A percentile compares a stretch with the other conserved stretches of the same genome.
These are phyloP conservation scores for Embidobia sp. DNA, from an alignment of 2,888 invertebrate genomes.

Conservation along the genomic window DNA sequence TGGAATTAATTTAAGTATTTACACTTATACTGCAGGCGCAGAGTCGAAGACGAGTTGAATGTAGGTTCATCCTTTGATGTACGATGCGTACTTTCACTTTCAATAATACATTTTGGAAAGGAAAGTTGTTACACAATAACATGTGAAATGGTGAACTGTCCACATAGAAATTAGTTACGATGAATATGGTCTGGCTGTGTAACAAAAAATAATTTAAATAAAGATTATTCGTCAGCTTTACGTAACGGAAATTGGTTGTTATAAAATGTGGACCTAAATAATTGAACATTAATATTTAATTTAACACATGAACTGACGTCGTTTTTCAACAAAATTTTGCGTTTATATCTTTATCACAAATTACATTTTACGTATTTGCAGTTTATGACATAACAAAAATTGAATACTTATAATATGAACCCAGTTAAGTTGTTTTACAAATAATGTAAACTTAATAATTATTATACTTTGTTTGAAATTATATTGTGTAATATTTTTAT, in stretches of 20 bases:
- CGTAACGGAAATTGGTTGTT: conserved; percentile 35
- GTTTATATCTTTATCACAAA: too few relatives aligned
- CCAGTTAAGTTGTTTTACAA: too few relatives aligned
- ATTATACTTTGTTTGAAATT: too few relatives aligned
- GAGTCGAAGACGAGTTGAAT: conserved; percentile 56
- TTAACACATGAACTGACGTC: neutral
- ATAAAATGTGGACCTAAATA: conserved; percentile 38
- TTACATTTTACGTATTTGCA: too few relatives aligned
- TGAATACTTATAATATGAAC: too few relatives aligned
- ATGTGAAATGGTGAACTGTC: conserved; percentile 56
- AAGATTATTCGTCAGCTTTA: conserved; percentile 33
- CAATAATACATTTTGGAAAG: conserved; percentile 65
- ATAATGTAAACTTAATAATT: too few relatives aligned
- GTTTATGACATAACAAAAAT: too few relatives aligned
- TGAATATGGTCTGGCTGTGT: conserved; percentile 23
- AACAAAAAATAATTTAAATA: conserved; percentile 51
- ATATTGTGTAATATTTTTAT: too few relatives aligned
- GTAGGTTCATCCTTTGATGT: conserved; percentile 59
- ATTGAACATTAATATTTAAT: conserved; percentile 20
- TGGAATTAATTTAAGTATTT: conserved; percentile 25
- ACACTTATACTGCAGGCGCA: neutral
- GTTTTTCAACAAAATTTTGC: too few relatives aligned
- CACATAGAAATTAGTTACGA: conserved; percentile 51
- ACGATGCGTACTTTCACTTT: conserved; percentile 62
- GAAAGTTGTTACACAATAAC: conserved; percentile 66